phyloP scores from a whole-genome alignment of 2,113 vertebrate species.

The Trinectes maculatus region DNA sequence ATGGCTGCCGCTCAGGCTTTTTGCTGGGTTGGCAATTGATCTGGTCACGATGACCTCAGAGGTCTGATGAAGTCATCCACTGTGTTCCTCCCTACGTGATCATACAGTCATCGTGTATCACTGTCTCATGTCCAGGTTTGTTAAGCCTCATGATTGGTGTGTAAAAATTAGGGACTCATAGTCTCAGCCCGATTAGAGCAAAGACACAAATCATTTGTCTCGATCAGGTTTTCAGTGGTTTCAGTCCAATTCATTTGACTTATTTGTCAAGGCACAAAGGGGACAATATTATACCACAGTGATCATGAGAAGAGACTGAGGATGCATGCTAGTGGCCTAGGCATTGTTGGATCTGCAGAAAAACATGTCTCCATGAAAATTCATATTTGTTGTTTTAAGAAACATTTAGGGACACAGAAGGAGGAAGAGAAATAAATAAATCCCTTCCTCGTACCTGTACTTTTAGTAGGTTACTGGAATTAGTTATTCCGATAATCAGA shows the following conservation, averaged over 20 bases:
- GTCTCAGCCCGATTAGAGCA: constrained; percentile 28
- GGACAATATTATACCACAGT: background rate
- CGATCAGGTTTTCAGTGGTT: constrained; percentile 13
- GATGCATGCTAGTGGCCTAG: background rate
- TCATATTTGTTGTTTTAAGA: background rate
- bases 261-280: constrained; percentile 1
- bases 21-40: constrained; percentile 56
- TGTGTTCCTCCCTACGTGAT: constrained; percentile 41
- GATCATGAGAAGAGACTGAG: background rate
- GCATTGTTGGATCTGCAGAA: background rate
- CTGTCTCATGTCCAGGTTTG: constrained; percentile 41
- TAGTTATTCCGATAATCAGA: background rate
- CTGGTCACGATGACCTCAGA: constrained; percentile 56
- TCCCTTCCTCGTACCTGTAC: background rate
- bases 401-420: background rate
- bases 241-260: constrained; percentile 6
- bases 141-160: constrained; percentile 25
- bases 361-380: background rate
- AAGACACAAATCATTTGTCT: constrained; percentile 10
- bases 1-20: constrained; percentile 66
- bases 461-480: background rate
- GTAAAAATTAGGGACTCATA: constrained; percentile 26
- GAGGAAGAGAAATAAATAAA: too few species aligned
- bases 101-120: constrained; percentile 48
- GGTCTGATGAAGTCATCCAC: constrained; percentile 58